A percentile compares a stretch with the other conserved stretches of the same genome.
Conservation (phyloP, 37 sponge, comb jelly and placozoan genomes). For the Hexactinellida sp. region DNA sequence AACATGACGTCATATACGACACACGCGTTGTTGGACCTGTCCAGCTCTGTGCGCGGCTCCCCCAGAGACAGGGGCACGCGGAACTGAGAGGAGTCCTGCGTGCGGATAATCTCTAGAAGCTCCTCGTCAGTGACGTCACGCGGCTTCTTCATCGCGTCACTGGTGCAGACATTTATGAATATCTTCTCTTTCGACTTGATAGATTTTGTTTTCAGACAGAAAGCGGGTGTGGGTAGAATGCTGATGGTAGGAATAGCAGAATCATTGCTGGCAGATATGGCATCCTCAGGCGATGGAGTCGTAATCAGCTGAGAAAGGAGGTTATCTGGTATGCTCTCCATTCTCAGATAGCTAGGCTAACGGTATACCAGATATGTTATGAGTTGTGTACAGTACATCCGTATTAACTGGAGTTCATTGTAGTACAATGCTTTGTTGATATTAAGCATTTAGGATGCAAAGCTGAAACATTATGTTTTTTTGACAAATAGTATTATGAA, state of each 20-base stretch:
- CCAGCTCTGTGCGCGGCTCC: slow-evolving; percentile 73
- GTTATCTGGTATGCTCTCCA: neutral
- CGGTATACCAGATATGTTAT: too few relatives aligned
- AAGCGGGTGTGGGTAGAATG: slow-evolving; percentile 24
- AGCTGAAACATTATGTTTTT: too few relatives aligned
- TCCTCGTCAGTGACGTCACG: slow-evolving; percentile 74
- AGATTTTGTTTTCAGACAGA: slow-evolving; percentile 69
- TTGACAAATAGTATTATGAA: too few relatives aligned
- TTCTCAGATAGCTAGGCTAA: neutral
- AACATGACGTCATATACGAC: slow-evolving; percentile 75
- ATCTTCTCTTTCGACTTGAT: slow-evolving; percentile 52
- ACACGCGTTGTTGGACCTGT: slow-evolving; percentile 69
- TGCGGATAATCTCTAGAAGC: slow-evolving; percentile 39
- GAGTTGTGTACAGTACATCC: too few relatives aligned
- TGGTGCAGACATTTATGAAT: slow-evolving; percentile 76
- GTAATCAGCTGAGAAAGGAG: neutral
- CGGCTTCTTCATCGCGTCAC: slow-evolving; percentile 59
- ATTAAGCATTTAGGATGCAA: too few relatives aligned
- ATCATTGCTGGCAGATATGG: neutral
- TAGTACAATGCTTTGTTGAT: too few relatives aligned
- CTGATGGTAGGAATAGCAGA: neutral
- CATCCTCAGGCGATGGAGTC: neutral
- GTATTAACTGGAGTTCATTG: too few relatives aligned
- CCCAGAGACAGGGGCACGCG: slow-evolving; percentile 80
- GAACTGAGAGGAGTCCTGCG: slow-evolving; percentile 57